These are phyloP conservation scores for Anabacerthia variegaticeps DNA, from an alignment of 2,797 vertebrate genomes.

Conservation along the genomic window DNA sequence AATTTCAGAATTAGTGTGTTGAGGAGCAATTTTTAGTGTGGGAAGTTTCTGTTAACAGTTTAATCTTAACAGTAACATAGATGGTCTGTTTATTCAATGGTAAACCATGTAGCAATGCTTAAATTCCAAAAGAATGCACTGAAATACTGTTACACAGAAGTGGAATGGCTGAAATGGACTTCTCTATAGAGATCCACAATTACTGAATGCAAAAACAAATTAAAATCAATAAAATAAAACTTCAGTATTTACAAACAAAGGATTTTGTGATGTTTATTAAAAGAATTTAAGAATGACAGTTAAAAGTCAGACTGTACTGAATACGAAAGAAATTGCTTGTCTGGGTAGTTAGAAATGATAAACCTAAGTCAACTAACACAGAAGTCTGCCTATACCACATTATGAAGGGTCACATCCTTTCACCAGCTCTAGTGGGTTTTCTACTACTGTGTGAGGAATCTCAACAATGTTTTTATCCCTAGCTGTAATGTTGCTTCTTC, in stretches of 20 bases:
- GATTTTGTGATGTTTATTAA: slow-evolving; percentile 50
- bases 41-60: slow-evolving; percentile 1
- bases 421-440: neutral
- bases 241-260: slow-evolving; percentile 16
- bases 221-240: slow-evolving; percentile 25
- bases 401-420: neutral
- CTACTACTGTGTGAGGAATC: neutral
- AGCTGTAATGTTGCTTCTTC: neutral
- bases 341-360: neutral
- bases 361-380: neutral
- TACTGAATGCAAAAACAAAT: neutral
- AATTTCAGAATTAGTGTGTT: neutral
- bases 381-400: neutral
- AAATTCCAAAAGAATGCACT: neutral
- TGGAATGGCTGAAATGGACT: neutral
- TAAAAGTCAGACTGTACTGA: slow-evolving; percentile 1
- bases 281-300: slow-evolving; percentile 29
- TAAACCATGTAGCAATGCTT: neutral
- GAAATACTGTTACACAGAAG: neutral
- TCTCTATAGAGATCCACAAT: neutral
- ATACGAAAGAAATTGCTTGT: neutral
- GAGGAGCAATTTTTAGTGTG: neutral
- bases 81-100: neutral
- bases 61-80: neutral
- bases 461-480: neutral